A percentile compares a stretch with the other conserved stretches of the same genome.
phyloP scores from a whole-genome alignment of 30 jellyfish, hydroid and myxozoan genomes.

The Hydractinia echinata region DNA sequence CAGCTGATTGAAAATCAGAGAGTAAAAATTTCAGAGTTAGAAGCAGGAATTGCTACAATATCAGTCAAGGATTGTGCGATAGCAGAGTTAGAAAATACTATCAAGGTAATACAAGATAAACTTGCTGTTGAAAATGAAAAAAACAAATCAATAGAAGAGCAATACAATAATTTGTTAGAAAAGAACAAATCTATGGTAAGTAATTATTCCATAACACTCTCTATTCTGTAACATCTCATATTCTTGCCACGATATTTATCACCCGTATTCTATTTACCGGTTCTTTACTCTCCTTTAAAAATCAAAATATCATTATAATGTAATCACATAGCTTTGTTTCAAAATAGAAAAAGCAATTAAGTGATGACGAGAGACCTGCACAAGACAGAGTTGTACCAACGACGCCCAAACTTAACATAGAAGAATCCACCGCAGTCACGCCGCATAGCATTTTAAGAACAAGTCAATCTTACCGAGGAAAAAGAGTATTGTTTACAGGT shows the following conservation, averaged over 20 bases:
- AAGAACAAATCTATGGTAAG: background rate
- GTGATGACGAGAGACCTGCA: no score
- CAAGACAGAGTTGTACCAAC: slow-evolving; percentile 39
- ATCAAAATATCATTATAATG: background rate
- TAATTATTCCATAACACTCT: background rate
- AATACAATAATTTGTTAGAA: background rate
- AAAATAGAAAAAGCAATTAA: no score
- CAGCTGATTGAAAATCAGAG: slow-evolving; percentile 5
- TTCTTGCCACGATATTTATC: no score
- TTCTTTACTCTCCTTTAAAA: background rate
- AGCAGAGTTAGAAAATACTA: background rate
- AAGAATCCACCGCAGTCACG: slow-evolving; percentile 5
- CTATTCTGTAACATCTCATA: no score
- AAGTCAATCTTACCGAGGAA: slow-evolving; percentile 27
- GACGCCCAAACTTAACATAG: slow-evolving; percentile 7
- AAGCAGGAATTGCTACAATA: background rate
- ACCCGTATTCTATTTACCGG: no score
- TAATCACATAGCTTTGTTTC: background rate
- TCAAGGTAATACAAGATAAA: background rate
- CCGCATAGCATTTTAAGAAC: slow-evolving; percentile 32
- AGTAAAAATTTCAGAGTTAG: background rate
- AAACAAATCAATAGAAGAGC: slow-evolving; percentile 1
- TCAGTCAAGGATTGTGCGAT: background rate
- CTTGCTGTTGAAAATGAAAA: background rate
- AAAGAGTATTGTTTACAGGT: slow-evolving; percentile 42